phyloP scores from a whole-genome alignment of 2,888 invertebrate species.

The Odontocerum albicorne region DNA sequence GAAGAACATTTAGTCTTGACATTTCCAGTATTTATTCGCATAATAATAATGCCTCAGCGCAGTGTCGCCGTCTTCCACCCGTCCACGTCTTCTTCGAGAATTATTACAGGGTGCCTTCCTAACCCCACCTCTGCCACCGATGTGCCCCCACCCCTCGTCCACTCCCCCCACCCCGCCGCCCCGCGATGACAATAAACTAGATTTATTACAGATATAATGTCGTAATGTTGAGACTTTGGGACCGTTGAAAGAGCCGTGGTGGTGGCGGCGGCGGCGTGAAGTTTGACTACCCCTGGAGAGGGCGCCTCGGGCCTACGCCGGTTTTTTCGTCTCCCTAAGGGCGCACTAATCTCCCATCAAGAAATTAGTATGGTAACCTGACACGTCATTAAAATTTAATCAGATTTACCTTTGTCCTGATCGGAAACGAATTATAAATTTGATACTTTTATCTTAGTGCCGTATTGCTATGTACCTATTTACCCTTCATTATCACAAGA shows the following conservation, averaged over 20 bases:
- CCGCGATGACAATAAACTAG: constrained; percentile 42
- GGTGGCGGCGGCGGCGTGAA: constrained; percentile 32
- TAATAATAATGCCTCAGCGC: constrained; percentile 64
- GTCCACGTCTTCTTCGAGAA: constrained; percentile 52
- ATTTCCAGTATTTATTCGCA: constrained; percentile 68
- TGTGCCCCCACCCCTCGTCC: constrained; percentile 43
- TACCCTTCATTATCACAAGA: too few relatives aligned
- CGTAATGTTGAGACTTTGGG: constrained; percentile 37
- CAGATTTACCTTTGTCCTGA: too few relatives aligned
- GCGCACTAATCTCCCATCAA: background rate
- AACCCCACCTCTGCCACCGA: constrained; percentile 43
- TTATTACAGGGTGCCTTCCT: constrained; percentile 47
- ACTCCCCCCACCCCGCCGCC: constrained; percentile 37
- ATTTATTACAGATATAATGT: constrained; percentile 38
- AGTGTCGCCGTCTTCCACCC: constrained; percentile 43
- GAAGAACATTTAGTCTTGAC: constrained; percentile 64
- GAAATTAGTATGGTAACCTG: background rate
- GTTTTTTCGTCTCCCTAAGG: constrained; percentile 17
- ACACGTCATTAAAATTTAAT: background rate
- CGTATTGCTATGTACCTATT: too few relatives aligned
- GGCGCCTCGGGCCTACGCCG: constrained; percentile 12
- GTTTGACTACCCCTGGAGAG: constrained; percentile 32
- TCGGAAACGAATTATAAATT: too few relatives aligned
- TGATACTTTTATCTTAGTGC: too few relatives aligned
- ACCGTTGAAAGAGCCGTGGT: constrained; percentile 36